A percentile compares a stretch with the other conserved stretches of the same genome.
These are phyloP conservation scores for Pissodes strobi DNA, from an alignment of 1,140 invertebrate species.

Conservation along the genomic window DNA sequence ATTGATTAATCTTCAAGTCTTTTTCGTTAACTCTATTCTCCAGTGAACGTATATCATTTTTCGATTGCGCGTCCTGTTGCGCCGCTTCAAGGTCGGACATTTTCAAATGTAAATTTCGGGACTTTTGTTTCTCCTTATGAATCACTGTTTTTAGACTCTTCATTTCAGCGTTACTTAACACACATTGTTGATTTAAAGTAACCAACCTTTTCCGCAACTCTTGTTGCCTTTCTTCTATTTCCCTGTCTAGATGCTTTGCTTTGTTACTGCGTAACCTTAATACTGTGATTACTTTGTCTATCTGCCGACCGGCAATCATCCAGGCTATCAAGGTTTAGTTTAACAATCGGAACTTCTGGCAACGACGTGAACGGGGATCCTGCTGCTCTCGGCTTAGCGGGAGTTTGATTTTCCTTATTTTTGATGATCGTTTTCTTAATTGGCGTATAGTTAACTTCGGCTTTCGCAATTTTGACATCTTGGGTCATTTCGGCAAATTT, in stretches of 20 bases:
- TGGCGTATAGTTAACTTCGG: constrained; percentile 59
- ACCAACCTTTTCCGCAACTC: constrained; percentile 48
- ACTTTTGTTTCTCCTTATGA: constrained; percentile 62
- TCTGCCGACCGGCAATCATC: constrained; percentile 29
- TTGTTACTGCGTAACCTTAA: constrained; percentile 32
- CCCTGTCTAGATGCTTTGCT: constrained; percentile 27
- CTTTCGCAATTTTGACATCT: constrained; percentile 84
- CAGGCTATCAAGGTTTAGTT: constrained; percentile 38
- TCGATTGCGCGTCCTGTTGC: constrained; percentile 60
- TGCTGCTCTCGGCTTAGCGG: constrained; percentile 33
- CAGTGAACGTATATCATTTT: constrained; percentile 51
- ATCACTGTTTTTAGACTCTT: constrained; percentile 43
- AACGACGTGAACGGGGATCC: constrained; percentile 20
- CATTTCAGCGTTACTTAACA: constrained; percentile 45
- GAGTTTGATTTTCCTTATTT: constrained; percentile 61
- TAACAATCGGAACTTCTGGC: constrained; percentile 37
- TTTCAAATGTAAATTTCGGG: constrained; percentile 62
- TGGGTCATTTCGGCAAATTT: constrained; percentile 94
- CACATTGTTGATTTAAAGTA: constrained; percentile 42
- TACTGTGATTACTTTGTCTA: constrained; percentile 38
- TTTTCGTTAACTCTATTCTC: constrained; percentile 65
- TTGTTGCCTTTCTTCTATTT: constrained; percentile 38
- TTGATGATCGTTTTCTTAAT: constrained; percentile 68
- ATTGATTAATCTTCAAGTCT: constrained; percentile 70
- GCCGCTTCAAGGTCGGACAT: constrained; percentile 62